Evolutionary conservation across 2,888 invertebrate species (phyloP), one percentile per base, ranked within the genome.

Genomic region (Schizotus pectinicornis): DNA sequence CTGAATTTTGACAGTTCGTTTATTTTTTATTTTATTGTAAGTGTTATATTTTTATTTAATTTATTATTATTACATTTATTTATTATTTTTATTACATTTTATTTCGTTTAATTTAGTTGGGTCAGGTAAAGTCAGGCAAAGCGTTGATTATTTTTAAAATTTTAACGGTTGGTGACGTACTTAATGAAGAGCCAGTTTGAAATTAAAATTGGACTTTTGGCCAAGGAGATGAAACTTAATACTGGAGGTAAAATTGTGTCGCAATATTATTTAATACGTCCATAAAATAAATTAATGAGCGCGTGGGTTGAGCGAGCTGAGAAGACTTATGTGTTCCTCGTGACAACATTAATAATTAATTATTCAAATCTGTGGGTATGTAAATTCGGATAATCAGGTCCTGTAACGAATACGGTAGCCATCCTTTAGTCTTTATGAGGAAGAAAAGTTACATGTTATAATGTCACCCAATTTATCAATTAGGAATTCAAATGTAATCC

Each of bases 401-500:
- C 30, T 36, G 35, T 42, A 34, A 14, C 34, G 22, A 42, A 51
- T 42, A 35, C 43, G 34, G 43, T 43, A 43, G 43, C 52, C 43
- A 39, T 50, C 50, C 33, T 50, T 49, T 38, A 49, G 46, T 46
- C n/a, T 46, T 62, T 55, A 58, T 46, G 41, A 55, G 58, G 48
- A 60, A 62, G 50, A 60, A 56, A 56, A 60, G 43, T 52, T 50
- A 36, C 46, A 50, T 59, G 63, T 69, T 69, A 69, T 69, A 70
- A 65, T 69, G 72, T 75, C 75, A 74, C 74, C 77, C 78, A 79
- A 78, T 79, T 79, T 79, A 78, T 76, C 77, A 78, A 78, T 78
- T 78, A 78, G 73, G 74, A 75, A 76, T 77, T 73, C 74, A 69
- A 73, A 71, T 71, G 71, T 76, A 76, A 75, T 74, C 73, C 72